Conservation (phyloP, 2,888 invertebrate genomes). For the Erebia aethiops region DNA sequence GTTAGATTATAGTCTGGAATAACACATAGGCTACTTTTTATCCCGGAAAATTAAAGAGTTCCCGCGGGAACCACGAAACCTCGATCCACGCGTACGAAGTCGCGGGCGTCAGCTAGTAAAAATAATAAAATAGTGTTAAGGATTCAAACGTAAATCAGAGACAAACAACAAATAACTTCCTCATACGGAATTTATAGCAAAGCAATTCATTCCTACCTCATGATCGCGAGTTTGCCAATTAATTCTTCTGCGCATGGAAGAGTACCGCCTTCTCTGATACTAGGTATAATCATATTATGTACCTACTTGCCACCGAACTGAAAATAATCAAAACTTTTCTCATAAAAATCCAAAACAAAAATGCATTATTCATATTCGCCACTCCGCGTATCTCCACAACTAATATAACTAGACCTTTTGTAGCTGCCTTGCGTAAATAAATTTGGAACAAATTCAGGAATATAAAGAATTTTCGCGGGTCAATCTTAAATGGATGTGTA, state of each 20-base stretch:
- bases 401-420: constrained; percentile 55
- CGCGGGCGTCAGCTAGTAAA: too few relatives aligned
- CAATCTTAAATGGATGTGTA: constrained; percentile 58
- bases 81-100: too few relatives aligned
- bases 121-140: neutral
- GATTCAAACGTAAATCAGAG: constrained; percentile 46
- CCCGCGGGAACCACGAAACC: too few relatives aligned
- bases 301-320: constrained; percentile 76
- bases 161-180: constrained; percentile 60
- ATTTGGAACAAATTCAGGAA: constrained; percentile 48
- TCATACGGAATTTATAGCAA: constrained; percentile 54
- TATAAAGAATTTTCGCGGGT: constrained; percentile 55
- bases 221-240: constrained; percentile 60
- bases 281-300: constrained; percentile 48
- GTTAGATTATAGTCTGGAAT: too few relatives aligned
- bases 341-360: constrained; percentile 84
- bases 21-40: too few relatives aligned
- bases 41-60: too few relatives aligned
- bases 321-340: constrained; percentile 83
- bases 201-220: constrained; percentile 52
- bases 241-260: constrained; percentile 63
- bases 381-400: constrained; percentile 63
- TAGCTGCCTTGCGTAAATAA: constrained; percentile 49
- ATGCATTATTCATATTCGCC: constrained; percentile 82
- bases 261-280: constrained; percentile 57